Percentiles rank a stretch among this genome's conserved stretches.
Evolutionary conservation across 1,140 invertebrate species (phyloP).

Genomic region (Planococcus citri): DNA sequence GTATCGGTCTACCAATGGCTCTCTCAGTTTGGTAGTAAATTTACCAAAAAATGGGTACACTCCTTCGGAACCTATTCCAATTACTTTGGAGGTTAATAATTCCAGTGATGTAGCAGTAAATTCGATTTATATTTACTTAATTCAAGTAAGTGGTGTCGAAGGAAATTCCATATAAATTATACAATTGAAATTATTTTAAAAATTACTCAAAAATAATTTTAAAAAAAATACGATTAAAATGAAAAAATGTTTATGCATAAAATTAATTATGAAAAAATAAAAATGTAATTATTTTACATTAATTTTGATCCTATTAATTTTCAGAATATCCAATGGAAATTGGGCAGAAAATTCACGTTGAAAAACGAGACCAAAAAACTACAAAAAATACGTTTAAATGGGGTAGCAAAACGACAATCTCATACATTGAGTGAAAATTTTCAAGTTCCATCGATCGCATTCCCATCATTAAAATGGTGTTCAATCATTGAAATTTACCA

Average conservation of each 20-base stretch:
- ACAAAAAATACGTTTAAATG: slow-evolving; percentile 44
- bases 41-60: slow-evolving; percentile 53
- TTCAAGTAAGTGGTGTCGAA: slow-evolving; percentile 37
- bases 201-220: no score
- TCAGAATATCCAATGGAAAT: no score
- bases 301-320: no score
- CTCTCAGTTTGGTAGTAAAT: no score
- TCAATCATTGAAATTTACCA: slow-evolving; percentile 50
- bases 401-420: slow-evolving; percentile 38
- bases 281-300: no score
- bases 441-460: slow-evolving; percentile 42
- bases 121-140: slow-evolving; percentile 44
- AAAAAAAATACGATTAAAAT: no score
- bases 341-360: no score
- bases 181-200: no score
- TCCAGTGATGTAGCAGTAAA: slow-evolving; percentile 49
- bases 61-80: slow-evolving; percentile 46
- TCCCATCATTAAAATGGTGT: slow-evolving; percentile 49
- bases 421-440: slow-evolving; percentile 45
- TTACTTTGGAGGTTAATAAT: slow-evolving; percentile 54
- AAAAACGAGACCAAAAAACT: slow-evolving; percentile 38
- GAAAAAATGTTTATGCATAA: no score
- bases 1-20: no score
- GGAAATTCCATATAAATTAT: no score
- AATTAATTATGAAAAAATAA: no score